These are phyloP conservation scores for Periplaneta americana DNA, from an alignment of 1,140 invertebrate genomes.

Conservation along the genomic window DNA sequence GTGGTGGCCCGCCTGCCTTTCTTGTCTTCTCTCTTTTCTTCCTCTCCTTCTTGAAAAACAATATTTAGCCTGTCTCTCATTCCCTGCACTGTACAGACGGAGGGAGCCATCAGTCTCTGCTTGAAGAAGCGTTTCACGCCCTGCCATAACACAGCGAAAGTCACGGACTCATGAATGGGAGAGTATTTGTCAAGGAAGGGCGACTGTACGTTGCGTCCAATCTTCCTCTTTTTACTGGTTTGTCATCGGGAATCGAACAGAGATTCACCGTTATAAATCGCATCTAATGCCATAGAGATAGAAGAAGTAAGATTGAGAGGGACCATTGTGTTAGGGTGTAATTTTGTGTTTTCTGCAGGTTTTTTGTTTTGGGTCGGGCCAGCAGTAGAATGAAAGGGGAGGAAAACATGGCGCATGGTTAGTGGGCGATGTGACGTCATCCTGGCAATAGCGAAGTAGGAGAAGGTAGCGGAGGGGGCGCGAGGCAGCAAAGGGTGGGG, in stretches of 20 bases:
- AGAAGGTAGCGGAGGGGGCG: background rate
- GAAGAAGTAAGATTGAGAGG: background rate
- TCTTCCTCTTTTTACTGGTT: background rate
- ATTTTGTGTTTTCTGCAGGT: background rate
- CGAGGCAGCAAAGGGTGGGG: background rate
- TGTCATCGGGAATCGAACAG: background rate
- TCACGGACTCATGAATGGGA: background rate
- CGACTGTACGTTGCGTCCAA: background rate
- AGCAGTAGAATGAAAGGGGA: background rate
- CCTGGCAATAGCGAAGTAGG: background rate
- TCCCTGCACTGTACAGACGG: background rate
- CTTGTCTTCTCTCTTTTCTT: background rate
- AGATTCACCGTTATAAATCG: background rate
- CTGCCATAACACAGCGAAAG: background rate
- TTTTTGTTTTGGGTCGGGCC: background rate
- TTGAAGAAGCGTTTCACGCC: background rate
- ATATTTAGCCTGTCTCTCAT: background rate
- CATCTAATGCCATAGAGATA: background rate
- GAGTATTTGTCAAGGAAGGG: background rate
- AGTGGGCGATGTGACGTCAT: background rate
- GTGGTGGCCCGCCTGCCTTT: background rate
- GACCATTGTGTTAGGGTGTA: background rate
- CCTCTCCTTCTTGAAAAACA: too few species aligned
- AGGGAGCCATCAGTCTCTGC: background rate
- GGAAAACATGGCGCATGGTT: background rate